Evolutionary conservation across 2,113 vertebrate species (phyloP).

Genomic region (Axis porcinus): DNA sequence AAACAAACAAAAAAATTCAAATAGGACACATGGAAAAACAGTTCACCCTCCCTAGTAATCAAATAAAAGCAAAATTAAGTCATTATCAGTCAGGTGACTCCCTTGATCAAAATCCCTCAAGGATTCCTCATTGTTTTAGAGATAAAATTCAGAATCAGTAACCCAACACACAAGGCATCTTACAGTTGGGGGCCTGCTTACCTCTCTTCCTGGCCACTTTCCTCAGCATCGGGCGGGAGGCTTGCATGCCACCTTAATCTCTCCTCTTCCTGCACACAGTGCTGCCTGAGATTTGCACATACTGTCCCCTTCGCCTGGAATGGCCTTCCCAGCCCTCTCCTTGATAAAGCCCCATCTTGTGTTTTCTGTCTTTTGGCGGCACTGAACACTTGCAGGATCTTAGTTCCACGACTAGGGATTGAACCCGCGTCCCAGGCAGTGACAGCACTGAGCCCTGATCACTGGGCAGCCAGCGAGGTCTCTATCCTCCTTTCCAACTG

Average conservation of each 20-base stretch:
- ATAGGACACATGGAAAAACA: neutral
- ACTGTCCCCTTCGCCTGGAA: neutral
- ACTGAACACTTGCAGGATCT: neutral
- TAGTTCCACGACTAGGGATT: neutral
- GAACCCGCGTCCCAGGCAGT: neutral
- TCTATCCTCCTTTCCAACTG: neutral
- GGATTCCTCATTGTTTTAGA: neutral
- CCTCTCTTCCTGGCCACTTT: neutral
- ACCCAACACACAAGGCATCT: neutral
- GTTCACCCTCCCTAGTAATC: neutral
- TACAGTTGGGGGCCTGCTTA: neutral
- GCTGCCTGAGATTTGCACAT: neutral
- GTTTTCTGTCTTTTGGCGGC: neutral
- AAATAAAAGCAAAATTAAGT: neutral
- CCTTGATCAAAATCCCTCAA: neutral
- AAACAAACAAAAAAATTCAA: neutral
- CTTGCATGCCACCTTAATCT: accelerated
- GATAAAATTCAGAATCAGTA: neutral
- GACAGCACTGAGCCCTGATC: neutral
- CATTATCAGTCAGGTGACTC: too few relatives aligned
- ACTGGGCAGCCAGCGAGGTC: neutral
- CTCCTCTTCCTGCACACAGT: neutral
- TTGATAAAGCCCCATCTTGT: neutral
- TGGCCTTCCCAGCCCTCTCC: neutral
- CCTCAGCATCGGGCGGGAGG: accelerated